Base-by-base conservation (phyloP, 35 echinoderm and acorn worm species). In the Holothuria glaberrima region DNA sequence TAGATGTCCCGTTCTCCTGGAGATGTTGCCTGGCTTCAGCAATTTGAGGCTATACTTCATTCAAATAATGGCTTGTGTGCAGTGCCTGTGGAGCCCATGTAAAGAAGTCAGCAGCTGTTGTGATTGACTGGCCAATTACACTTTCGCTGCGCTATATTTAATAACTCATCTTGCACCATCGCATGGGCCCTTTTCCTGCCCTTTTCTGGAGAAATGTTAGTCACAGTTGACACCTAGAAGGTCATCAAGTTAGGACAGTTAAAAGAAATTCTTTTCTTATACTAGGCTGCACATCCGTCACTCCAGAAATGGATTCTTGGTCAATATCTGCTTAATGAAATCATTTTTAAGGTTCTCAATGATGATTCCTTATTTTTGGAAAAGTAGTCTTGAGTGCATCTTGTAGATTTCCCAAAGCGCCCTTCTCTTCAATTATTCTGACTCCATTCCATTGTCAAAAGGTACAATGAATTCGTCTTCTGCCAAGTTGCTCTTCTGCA, bases 381-480 rank as follows among this genome's bases (percentile, higher is more conserved):
- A 68, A n/a, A 38, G 66, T 30, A 34, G 32, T 30, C 60, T 45
- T 66, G 34, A 87, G 60, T 45, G 32, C 34, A 69, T 87, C 60
- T 87, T 12, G 28, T 30, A 34, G 59, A 17, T 32, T 30, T 19
- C 68, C 85, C 13, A 67, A 87, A 13, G 59, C 22, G 38, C 67
- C 68, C 18, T 87, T 87, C 32, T 87, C 65, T 17, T n/a, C 31
- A 29, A 87, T n/a, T n/a, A 87, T 22, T 87, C 85, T 18, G 30
- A 9, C 34, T 68, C n/a, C n/a, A n/a, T n/a, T n/a, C n/a, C n/a
- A n/a, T n/a, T n/a, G n/a, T n/a, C n/a, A n/a, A n/a, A n/a, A n/a
- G n/a, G 58, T 45, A 26, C 60, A 36, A 87, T 29, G 21, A 67
- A 63, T 66, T 87, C 59, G 12, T 29, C 82, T 62, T 86, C 81